Percentiles rank a stretch among this genome's conserved stretches.
These are phyloP conservation scores for Nylanderia fulva DNA, from an alignment of 1,140 invertebrate genomes.

Conservation along the genomic window DNA sequence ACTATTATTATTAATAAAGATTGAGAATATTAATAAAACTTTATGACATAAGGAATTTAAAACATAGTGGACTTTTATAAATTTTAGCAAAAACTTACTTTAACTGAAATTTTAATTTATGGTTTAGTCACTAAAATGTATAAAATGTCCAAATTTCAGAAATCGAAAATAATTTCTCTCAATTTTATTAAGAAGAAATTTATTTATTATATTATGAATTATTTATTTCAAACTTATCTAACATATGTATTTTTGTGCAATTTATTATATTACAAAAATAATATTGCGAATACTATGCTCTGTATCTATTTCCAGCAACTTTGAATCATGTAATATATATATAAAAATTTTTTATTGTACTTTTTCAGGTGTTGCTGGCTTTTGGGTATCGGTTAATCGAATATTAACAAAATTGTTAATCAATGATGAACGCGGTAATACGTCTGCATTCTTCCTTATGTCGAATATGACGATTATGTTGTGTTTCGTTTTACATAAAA, in stretches of 20 bases:
- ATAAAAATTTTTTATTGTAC: neutral
- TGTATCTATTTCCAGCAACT: neutral
- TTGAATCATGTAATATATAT: neutral
- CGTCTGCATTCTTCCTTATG: conserved; percentile 93
- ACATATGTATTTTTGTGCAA: no score
- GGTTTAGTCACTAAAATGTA: neutral
- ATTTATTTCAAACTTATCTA: no score
- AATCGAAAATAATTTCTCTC: neutral
- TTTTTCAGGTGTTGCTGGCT: conserved; percentile 91
- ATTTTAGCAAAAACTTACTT: neutral
- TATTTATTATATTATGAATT: neutral
- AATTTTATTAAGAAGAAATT: neutral
- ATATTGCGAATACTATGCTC: neutral
- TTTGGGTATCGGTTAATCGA: conserved; percentile 93
- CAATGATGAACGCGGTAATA: conserved; percentile 91
- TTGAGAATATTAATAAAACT: no score
- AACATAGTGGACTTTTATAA: no score
- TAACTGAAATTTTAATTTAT: conserved; percentile 14
- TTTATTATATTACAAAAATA: no score
- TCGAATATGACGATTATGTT: conserved; percentile 91
- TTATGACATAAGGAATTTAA: no score
- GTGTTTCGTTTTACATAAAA: conserved; percentile 92
- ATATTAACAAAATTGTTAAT: conserved; percentile 93
- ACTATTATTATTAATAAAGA: no score
- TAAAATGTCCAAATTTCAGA: neutral